Evolutionary conservation across 1,140 invertebrate genomes (phyloP).

Genomic region (Neodiprion pinetum): DNA sequence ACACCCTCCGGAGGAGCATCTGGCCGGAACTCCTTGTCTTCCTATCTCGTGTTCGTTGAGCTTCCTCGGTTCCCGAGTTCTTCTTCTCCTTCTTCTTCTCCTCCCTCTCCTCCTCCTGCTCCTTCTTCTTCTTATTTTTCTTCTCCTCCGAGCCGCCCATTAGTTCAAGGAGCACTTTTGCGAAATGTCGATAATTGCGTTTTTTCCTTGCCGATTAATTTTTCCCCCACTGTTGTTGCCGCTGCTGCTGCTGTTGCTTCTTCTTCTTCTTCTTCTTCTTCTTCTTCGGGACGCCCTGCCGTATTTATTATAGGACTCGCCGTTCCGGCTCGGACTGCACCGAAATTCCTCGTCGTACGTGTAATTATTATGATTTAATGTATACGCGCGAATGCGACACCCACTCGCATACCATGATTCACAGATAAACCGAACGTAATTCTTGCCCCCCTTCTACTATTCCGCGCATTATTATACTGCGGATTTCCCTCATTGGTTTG

Average conservation of each 20-base stretch:
- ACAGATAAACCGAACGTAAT: no score
- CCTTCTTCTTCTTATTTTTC: no score
- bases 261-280: background rate
- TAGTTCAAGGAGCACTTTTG: conserved; percentile 5
- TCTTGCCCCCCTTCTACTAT: no score
- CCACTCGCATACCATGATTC: no score
- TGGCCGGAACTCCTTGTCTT: background rate
- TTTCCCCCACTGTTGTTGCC: background rate
- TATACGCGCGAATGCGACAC: no score
- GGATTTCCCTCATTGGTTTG: no score
- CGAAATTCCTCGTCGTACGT: background rate
- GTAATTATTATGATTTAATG: no score
- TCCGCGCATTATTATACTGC: no score
- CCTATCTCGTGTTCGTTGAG: background rate
- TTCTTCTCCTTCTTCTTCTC: no score
- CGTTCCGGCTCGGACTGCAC: background rate
- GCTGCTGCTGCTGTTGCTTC: no score
- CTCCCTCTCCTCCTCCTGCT: no score
- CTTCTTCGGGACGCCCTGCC: background rate
- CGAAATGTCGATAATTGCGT: conserved; percentile 5
- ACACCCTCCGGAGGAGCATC: background rate
- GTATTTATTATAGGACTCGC: background rate
- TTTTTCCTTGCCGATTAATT: background rate
- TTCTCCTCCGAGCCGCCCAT: background rate
- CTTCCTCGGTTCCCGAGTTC: no score